Conservation (phyloP, 2,797 vertebrate genomes). For the Moxostoma hubbsi region DNA sequence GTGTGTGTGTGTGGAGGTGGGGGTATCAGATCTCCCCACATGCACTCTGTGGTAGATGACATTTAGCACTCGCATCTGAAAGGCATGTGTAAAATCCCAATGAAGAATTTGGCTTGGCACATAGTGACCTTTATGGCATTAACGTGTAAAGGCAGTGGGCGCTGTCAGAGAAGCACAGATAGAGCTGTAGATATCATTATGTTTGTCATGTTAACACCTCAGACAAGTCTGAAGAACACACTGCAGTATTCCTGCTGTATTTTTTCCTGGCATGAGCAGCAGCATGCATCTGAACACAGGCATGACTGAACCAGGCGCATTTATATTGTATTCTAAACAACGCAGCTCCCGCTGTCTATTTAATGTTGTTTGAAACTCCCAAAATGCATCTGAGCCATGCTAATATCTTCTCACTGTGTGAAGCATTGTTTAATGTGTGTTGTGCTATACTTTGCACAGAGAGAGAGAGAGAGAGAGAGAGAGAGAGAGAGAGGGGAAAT, state of each 20-base stretch:
- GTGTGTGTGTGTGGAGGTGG: neutral
- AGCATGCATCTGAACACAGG: slow-evolving; percentile 8
- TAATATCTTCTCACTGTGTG: slow-evolving; percentile 35
- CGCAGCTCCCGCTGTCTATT: neutral
- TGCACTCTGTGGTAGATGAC: slow-evolving; percentile 26
- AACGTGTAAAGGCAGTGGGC: slow-evolving; percentile 58
- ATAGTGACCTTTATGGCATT: slow-evolving; percentile 66
- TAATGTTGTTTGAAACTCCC: slow-evolving; percentile 5
- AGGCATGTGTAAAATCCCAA: slow-evolving; percentile 57
- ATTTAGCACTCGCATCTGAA: slow-evolving; percentile 50
- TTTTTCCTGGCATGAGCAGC: neutral
- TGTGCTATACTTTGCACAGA: slow-evolving; percentile 30
- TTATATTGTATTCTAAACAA: neutral
- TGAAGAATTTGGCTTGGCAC: slow-evolving; percentile 57
- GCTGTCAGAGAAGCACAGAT: neutral
- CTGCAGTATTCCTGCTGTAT: neutral
- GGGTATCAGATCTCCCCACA: slow-evolving; percentile 13
- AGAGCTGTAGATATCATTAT: neutral
- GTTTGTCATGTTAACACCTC: slow-evolving; percentile 16
- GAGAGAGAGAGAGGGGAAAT: slow-evolving; percentile 48
- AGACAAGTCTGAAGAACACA: neutral
- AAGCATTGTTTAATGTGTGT: slow-evolving; percentile 24
- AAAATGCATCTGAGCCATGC: neutral
- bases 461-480: no score
- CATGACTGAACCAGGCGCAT: slow-evolving; percentile 29